Conservation (phyloP, 2,113 vertebrate genomes). For the Cynoglossus semilaevis region DNA sequence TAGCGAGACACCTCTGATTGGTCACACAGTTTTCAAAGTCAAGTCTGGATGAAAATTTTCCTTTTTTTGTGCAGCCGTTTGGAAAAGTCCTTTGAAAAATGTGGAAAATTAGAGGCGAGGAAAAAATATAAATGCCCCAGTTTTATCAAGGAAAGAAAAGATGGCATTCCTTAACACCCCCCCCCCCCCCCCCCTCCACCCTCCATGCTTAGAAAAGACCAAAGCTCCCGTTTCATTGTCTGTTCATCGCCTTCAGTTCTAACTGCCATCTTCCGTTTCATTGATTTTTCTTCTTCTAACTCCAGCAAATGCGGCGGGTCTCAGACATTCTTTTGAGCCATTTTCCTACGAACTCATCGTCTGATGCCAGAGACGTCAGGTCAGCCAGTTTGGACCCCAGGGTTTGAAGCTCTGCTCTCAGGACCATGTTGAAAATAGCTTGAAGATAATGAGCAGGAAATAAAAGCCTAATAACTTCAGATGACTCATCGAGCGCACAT, state of each 20-base stretch:
- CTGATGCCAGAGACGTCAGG: constrained; percentile 18
- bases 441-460: not conserved
- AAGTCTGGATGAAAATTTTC: constrained; percentile 5
- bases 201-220: no score
- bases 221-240: not conserved
- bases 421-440: constrained; percentile 13
- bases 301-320: no score
- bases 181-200: no score
- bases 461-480: constrained; percentile 33
- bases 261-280: no score
- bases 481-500: constrained; percentile 11
- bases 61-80: not conserved
- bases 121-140: no score
- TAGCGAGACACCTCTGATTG: constrained; percentile 10
- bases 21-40: constrained; percentile 1
- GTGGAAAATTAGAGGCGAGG: no score
- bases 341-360: constrained; percentile 15
- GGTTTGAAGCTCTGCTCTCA: constrained; percentile 8
- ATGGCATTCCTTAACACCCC: constrained; percentile 25
- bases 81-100: not conserved
- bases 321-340: not conserved
- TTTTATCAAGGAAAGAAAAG: constrained; percentile 18
- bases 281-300: no score
- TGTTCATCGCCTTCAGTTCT: constrained; percentile 40
- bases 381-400: constrained; percentile 15